Evolutionary conservation across 2,797 vertebrate genomes (phyloP), one percentile per base, ranked within the genome.

Genomic region (Erpetoichthys calabaricus): DNA sequence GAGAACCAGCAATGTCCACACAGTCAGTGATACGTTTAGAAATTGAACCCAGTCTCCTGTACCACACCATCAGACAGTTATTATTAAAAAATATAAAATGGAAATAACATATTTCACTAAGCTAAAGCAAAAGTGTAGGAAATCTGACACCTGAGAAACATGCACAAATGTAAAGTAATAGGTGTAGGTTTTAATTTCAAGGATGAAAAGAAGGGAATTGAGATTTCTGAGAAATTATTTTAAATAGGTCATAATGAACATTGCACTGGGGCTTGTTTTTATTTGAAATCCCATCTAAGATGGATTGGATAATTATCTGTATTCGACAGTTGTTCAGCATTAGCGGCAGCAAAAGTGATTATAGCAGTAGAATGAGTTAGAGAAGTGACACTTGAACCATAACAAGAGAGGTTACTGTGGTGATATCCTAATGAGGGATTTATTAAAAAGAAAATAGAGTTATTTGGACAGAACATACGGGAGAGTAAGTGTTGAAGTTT

Each of bases 281-380:
- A 60, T 60, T 70, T 70, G 72, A 74, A 61, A 67, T 74, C 70
- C 75, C 70, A 64, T 74, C 68, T 64, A 68, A 62, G 62, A 65
- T 64, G 66, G 76, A 79, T 75, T 69, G 83, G 80, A 81, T 84
- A 70, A 82, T 84, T 77, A 80, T 82, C 76, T 62, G 61, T 47
- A 63, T 65, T 66, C 63, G 61, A 68, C 71, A 67, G 68, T 56
- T 71, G 69, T 73, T 74, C 68, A 70, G 65, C 67, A 76, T 77
- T 74, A 77, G 73, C 70, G 59, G 60, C 65, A 71, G 69, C 58
- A 60, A 62, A 70, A 77, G 67, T 77, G 79, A 80, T 84, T 81
- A 80, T 67, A 66, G 65, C 58, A 77, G 73, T 68, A 61, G 65
- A 72, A 68, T 75, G 76, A 74, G 74, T 78, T 70, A 67, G 55